phyloP scores from a whole-genome alignment of 2,797 vertebrate species.

The Pseudopleuronectes americanus region DNA sequence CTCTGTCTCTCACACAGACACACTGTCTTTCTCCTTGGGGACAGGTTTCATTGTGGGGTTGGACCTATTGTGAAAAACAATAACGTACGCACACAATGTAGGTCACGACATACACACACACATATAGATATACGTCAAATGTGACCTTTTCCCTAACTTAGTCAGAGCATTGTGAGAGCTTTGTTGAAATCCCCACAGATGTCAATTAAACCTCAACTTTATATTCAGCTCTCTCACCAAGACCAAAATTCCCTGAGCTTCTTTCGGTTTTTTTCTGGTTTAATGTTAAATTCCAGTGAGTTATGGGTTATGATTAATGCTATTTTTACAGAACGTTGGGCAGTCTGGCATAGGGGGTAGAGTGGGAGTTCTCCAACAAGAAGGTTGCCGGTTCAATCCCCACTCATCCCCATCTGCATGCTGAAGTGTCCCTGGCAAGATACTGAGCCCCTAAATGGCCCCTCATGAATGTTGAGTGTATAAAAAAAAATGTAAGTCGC shows the following conservation, averaged over 20 bases:
- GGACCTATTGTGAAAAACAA: slow-evolving; percentile 3
- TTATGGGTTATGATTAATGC: background rate
- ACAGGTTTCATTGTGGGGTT: background rate
- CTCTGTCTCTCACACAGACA: no score
- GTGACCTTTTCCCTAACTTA: background rate
- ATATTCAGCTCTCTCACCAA: background rate
- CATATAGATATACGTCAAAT: background rate
- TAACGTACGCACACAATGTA: background rate
- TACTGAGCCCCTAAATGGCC: no score
- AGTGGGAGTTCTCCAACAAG: no score
- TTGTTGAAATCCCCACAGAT: slow-evolving; percentile 6
- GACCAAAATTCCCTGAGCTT: background rate
- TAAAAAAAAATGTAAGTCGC: no score
- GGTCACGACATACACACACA: background rate
- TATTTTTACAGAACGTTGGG: background rate
- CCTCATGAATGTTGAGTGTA: no score
- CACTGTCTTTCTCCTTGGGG: background rate
- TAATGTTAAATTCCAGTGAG: background rate
- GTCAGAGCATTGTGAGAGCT: background rate
- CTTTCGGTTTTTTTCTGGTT: no score
- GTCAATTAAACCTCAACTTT: background rate
- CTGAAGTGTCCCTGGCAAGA: no score
- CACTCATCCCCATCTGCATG: no score
- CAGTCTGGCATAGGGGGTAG: no score
- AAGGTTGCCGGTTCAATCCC: no score